phyloP scores from a whole-genome alignment of 1,140 invertebrate genomes.

The Brachionus rotundiformis region DNA sequence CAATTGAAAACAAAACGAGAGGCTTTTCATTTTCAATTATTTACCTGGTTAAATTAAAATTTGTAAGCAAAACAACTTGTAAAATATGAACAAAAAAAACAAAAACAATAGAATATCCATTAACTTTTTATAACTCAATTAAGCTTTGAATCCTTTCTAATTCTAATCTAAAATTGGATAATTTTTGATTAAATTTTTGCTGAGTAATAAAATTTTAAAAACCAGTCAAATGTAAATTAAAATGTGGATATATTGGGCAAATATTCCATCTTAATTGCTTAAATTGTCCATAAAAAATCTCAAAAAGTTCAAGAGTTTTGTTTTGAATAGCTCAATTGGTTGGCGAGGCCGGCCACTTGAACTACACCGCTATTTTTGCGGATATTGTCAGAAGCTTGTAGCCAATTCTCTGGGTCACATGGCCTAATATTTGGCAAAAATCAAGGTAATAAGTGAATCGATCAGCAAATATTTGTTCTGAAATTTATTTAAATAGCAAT shows the following conservation, averaged over 20 bases:
- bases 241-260: constrained; percentile 11
- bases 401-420: too few relatives aligned
- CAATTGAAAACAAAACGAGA: constrained; percentile 3
- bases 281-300: background rate
- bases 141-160: background rate
- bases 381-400: too few relatives aligned
- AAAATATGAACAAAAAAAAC: background rate
- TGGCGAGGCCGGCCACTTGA: too few relatives aligned
- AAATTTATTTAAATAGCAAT: background rate
- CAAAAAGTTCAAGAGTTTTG: background rate
- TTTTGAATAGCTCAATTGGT: constrained; percentile 1
- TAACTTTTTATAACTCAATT: constrained; percentile 13
- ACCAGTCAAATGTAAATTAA: background rate
- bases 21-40: background rate
- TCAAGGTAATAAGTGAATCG: background rate
- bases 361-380: background rate
- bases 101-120: background rate
- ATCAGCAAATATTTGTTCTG: background rate
- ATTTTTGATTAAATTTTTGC: background rate
- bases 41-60: background rate
- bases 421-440: too few relatives aligned
- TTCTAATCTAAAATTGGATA: background rate
- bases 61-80: background rate
- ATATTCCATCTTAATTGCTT: background rate
- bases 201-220: background rate